Conservation (phyloP, 2,113 vertebrate species). For the Megalops atlanticus region DNA sequence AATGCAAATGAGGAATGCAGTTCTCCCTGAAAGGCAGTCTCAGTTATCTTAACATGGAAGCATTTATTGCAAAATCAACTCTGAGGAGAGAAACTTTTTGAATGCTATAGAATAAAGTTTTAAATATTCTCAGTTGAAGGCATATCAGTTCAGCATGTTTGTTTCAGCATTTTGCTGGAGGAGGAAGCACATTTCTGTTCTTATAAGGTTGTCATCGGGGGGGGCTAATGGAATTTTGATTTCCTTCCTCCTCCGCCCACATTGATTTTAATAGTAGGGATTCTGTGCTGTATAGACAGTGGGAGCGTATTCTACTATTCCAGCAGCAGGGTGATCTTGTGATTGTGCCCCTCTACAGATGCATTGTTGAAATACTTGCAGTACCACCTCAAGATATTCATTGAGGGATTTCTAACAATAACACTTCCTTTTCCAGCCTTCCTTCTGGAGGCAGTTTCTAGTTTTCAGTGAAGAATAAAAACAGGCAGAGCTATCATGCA, state of each 20-base stretch:
- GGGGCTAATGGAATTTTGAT: neutral
- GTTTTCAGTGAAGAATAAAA: neutral
- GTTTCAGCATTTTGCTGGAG: too few relatives aligned
- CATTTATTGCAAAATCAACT: neutral
- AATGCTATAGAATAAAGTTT: neutral
- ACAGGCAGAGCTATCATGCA: neutral
- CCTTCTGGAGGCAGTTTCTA: neutral
- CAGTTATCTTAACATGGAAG: neutral
- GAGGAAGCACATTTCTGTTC: too few relatives aligned
- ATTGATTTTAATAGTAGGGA: neutral
- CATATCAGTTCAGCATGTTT: neutral
- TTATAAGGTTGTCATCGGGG: too few relatives aligned
- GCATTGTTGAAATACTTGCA: neutral
- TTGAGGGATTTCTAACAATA: neutral
- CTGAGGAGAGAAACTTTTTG: too few relatives aligned
- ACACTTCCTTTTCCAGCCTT: neutral
- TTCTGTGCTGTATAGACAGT: neutral
- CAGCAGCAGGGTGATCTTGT: neutral
- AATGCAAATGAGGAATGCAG: constrained; percentile 13
- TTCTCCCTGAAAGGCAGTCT: neutral
- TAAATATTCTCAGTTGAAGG: neutral
- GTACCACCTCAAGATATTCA: neutral
- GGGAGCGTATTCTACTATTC: neutral
- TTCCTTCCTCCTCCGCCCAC: neutral
- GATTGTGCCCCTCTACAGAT: neutral